Conservation (phyloP, 2,797 vertebrate genomes). For the Toxotes lorentzi region DNA sequence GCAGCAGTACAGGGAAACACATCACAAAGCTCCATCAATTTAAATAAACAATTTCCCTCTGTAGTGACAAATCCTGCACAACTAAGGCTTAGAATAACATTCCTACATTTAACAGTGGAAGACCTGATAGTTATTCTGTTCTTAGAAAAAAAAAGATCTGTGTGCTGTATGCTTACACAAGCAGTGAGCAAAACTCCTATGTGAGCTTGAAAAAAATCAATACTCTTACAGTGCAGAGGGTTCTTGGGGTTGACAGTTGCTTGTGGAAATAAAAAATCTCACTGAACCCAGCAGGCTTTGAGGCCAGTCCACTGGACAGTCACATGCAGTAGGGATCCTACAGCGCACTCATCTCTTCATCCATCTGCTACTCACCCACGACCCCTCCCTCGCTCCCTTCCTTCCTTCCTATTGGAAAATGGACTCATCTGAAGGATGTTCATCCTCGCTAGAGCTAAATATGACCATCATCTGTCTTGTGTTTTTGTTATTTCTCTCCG, state of each 20-base stretch:
- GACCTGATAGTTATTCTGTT: neutral
- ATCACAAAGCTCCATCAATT: constrained; percentile 44
- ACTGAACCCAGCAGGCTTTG: constrained; percentile 38
- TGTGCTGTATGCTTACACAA: neutral
- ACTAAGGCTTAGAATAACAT: neutral
- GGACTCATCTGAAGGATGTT: constrained; percentile 22
- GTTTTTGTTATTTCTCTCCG: constrained; percentile 19
- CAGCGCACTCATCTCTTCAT: constrained; percentile 31
- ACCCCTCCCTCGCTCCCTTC: neutral
- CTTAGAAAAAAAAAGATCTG: neutral
- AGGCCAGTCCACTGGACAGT: constrained; percentile 15
- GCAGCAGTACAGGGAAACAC: constrained; percentile 14
- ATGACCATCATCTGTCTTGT: constrained; percentile 6
- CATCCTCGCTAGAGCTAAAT: constrained; percentile 27
- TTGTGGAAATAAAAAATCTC: constrained; percentile 43
- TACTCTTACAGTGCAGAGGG: constrained; percentile 15
- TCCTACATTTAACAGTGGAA: constrained; percentile 24
- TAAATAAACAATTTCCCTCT: constrained; percentile 25
- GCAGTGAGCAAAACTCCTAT: constrained; percentile 1
- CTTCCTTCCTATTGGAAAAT: constrained; percentile 22
- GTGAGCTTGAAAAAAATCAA: constrained; percentile 40
- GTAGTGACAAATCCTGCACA: constrained; percentile 33
- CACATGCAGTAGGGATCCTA: constrained; percentile 26
- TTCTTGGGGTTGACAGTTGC: constrained; percentile 25
- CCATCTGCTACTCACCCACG: constrained; percentile 48